Evolutionary conservation across 37 sponge, comb jelly and placozoan genomes (phyloP).

Genomic region (Petrosia ficiformis): DNA sequence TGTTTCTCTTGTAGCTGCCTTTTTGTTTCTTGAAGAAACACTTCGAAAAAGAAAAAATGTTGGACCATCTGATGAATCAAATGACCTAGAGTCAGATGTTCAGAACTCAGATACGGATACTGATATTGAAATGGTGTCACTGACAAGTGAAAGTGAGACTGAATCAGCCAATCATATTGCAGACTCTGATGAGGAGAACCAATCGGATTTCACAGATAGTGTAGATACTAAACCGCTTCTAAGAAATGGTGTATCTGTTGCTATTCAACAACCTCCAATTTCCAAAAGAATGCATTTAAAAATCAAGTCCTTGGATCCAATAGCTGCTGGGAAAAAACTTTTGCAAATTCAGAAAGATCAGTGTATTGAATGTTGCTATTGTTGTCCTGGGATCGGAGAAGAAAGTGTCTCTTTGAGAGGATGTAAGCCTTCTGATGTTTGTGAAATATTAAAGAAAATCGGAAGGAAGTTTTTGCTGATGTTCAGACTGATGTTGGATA

Average conservation of each 20-base stretch:
- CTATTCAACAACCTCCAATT: too few relatives aligned
- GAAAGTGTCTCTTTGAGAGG: neutral
- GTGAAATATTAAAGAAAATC: constrained; percentile 1
- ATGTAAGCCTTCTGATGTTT: neutral
- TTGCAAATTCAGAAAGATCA: neutral
- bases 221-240: constrained; percentile 25
- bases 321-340: neutral
- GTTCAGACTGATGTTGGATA: constrained; percentile 28
- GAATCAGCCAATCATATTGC: neutral
- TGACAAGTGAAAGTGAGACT: neutral
- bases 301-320: neutral
- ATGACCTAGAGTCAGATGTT: neutral
- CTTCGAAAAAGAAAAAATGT: constrained; percentile 24
- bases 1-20: constrained; percentile 29
- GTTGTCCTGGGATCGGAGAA: neutral
- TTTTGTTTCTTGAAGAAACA: constrained; percentile 75
- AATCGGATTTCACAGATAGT: constrained; percentile 34
- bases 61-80: neutral
- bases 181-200: neutral
- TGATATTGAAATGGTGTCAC: constrained; percentile 22
- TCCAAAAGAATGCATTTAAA: neutral
- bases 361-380: neutral
- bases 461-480: neutral
- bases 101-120: neutral
- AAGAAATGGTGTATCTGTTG: neutral